phyloP scores from a whole-genome alignment of 2,113 vertebrate genomes.

The Corythoichthys intestinalis region DNA sequence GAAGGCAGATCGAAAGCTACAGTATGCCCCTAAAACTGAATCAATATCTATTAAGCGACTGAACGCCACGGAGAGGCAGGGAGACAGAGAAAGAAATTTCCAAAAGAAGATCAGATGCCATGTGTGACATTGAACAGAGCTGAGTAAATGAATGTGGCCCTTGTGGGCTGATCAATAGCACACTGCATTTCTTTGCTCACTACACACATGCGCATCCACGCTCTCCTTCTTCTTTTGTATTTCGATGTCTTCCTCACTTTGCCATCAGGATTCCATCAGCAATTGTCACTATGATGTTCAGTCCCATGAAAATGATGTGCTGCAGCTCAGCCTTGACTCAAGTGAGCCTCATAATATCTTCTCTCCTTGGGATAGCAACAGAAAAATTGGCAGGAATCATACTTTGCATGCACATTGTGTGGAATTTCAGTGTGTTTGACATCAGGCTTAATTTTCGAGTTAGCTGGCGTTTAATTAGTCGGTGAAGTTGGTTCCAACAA shows the following conservation, averaged over 20 bases:
- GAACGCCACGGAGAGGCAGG: background rate
- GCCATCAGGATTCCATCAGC: background rate
- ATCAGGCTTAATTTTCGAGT: too few species aligned
- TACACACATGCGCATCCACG: background rate
- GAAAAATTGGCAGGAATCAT: too few species aligned
- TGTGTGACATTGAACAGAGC: slow-evolving; percentile 27
- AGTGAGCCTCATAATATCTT: background rate
- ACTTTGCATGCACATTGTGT: too few species aligned
- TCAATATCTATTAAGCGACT: slow-evolving; percentile 55
- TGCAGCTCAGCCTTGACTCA: background rate
- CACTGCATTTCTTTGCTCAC: background rate
- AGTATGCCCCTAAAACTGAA: slow-evolving; percentile 45
- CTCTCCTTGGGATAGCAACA: too few species aligned
- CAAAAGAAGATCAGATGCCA: slow-evolving; percentile 24
- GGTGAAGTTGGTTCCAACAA: too few species aligned
- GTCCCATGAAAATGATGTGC: background rate
- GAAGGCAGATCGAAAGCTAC: slow-evolving; percentile 33
- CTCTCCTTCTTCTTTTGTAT: slow-evolving; percentile 4
- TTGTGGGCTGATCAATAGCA: slow-evolving; percentile 43
- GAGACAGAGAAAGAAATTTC: slow-evolving; percentile 9
- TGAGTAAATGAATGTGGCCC: slow-evolving; percentile 33
- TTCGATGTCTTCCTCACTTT: slow-evolving; percentile 6
- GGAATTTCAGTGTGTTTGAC: too few species aligned
- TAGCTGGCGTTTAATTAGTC: too few species aligned
- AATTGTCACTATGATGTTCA: slow-evolving; percentile 13